Percentiles rank a stretch among this genome's conserved stretches.
Conservation (phyloP, 2,113 vertebrate genomes). For the Phocoena sinus region DNA sequence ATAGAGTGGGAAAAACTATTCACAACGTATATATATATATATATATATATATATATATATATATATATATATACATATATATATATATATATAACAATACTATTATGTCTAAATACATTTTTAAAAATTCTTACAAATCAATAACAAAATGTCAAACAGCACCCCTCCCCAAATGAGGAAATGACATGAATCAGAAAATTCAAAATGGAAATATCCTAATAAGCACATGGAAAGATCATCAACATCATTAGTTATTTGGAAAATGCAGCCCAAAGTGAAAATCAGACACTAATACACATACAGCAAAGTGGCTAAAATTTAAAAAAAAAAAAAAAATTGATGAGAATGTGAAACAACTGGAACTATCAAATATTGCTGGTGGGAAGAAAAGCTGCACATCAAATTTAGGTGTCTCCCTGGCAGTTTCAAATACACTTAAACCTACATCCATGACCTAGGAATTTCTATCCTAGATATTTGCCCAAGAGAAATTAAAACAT, state of each 20-base stretch:
- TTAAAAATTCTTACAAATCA: background rate
- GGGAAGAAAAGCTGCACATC: background rate
- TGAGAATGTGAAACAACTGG: background rate
- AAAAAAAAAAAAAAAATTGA: background rate
- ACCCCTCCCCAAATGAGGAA: background rate
- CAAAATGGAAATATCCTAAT: background rate
- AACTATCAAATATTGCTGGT: background rate
- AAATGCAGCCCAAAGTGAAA: background rate
- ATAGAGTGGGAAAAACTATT: background rate
- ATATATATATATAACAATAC: background rate
- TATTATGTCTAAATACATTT: background rate
- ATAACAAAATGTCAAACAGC: background rate
- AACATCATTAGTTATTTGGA: background rate
- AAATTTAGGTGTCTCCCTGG: background rate
- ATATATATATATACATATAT: background rate
- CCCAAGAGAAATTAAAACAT: background rate
- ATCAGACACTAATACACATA: background rate
- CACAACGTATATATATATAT: background rate
- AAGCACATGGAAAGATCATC: background rate
- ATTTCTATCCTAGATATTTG: background rate
- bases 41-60: background rate
- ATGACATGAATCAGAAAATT: background rate
- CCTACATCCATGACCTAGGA: background rate
- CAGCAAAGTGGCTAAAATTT: background rate
- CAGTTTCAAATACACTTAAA: background rate